Percentiles rank a stretch among this genome's conserved stretches.
phyloP scores from a whole-genome alignment of 2,113 vertebrate genomes.

The Machaerirhynchus nigripectus region DNA sequence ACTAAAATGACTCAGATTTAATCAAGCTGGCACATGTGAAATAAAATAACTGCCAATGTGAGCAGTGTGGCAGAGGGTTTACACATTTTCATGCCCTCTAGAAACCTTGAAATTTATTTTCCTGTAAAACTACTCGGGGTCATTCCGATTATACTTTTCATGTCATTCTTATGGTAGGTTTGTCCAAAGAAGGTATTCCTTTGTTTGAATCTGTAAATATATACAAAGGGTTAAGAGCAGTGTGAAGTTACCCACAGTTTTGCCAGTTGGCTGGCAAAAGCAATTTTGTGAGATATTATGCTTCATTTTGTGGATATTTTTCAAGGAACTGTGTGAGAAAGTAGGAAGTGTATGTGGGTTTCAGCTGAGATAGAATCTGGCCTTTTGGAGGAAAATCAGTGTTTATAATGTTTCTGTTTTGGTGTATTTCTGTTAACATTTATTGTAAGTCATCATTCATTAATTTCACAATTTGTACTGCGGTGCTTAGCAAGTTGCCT shows the following conservation, averaged over 20 bases:
- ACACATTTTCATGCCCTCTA: neutral
- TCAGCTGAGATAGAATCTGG: neutral
- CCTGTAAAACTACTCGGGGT: neutral
- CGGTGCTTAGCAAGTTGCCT: neutral
- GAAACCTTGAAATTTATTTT: neutral
- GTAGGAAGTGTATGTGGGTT: neutral
- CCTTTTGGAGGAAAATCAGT: neutral
- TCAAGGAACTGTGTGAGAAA: neutral
- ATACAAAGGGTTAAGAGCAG: neutral
- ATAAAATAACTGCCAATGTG: neutral
- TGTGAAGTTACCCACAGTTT: neutral
- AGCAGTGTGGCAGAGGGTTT: neutral
- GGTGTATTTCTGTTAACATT: neutral
- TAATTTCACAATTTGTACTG: neutral
- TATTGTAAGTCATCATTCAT: neutral
- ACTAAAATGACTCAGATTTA: neutral
- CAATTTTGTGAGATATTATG: neutral
- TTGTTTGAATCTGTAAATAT: neutral
- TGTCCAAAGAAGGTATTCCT: neutral
- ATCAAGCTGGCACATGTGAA: neutral
- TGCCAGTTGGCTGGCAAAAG: neutral
- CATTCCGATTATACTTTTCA: neutral
- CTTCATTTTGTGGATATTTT: neutral
- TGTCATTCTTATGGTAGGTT: neutral
- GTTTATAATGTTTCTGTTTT: neutral